phyloP scores from a whole-genome alignment of 2,888 invertebrate genomes.

The Anoplius nigerrimus region DNA sequence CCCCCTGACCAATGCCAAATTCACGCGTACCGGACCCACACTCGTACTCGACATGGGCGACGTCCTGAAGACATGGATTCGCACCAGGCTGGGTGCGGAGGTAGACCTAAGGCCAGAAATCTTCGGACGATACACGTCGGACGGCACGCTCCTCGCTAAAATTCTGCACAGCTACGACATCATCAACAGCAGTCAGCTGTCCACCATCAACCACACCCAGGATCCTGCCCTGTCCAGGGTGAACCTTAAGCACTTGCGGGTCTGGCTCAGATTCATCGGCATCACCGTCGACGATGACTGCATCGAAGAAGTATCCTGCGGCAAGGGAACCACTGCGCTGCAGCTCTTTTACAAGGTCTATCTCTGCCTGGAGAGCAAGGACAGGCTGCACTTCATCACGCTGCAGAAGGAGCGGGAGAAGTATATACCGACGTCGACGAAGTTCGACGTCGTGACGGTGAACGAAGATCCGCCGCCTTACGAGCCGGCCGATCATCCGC shows the following conservation, averaged over 20 bases:
- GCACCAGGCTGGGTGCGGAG: conserved; percentile 77
- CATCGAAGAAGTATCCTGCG: conserved; percentile 75
- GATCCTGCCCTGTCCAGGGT: conserved; percentile 74
- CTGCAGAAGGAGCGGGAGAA: conserved; percentile 71
- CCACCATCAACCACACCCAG: conserved; percentile 74
- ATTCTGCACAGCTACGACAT: conserved; percentile 79
- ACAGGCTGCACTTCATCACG: conserved; percentile 77
- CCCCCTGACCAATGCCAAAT: too few relatives aligned
- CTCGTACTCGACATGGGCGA: conserved; percentile 76
- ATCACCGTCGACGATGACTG: conserved; percentile 75
- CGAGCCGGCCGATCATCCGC: conserved; percentile 59
- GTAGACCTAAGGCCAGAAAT: conserved; percentile 77
- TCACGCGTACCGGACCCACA: too few relatives aligned
- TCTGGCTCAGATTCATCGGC: conserved; percentile 78
- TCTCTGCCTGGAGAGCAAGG: conserved; percentile 79
- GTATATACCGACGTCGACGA: conserved; percentile 55
- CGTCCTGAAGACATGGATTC: conserved; percentile 80
- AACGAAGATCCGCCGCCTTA: conserved; percentile 46
- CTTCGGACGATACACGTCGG: conserved; percentile 78
- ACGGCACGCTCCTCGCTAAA: conserved; percentile 78
- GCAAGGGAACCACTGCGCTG: conserved; percentile 76
- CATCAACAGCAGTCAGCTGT: conserved; percentile 78
- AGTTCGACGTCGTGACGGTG: conserved; percentile 60
- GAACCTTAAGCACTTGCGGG: conserved; percentile 77
- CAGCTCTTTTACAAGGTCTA: conserved; percentile 80